Conservation (phyloP, 2,113 vertebrate species). For the Marmota flaviventris region DNA sequence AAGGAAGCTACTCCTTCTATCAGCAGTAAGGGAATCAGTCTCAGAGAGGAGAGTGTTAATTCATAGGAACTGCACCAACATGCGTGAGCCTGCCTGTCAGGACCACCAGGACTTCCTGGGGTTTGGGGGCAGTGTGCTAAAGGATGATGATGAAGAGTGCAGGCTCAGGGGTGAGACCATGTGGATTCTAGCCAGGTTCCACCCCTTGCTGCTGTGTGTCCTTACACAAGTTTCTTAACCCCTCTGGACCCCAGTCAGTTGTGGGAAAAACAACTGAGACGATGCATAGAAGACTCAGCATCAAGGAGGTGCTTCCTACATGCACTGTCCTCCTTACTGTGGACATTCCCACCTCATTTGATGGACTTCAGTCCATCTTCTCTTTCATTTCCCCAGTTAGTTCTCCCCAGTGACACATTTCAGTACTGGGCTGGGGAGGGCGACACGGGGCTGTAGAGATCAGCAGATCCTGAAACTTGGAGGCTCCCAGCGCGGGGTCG, state of each 20-base stretch:
- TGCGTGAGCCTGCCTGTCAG: not conserved
- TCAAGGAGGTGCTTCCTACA: not conserved
- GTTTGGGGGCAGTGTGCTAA: not conserved
- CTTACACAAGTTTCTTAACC: not conserved
- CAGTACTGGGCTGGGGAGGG: not conserved
- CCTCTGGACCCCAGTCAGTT: not conserved
- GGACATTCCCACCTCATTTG: not conserved
- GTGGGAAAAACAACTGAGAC: not conserved
- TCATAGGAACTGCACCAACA: not conserved
- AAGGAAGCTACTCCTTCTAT: not conserved
- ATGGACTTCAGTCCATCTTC: not conserved
- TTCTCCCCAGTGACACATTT: not conserved
- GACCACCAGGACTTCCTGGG: rapidly evolving
- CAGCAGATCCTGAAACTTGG: too few relatives aligned
- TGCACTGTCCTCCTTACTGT: not conserved
- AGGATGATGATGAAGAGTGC: not conserved
- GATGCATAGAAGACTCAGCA: not conserved
- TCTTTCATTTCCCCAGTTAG: not conserved
- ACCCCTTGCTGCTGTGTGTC: not conserved
- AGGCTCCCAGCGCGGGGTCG: not conserved
- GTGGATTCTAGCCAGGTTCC: not conserved
- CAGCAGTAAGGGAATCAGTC: not conserved
- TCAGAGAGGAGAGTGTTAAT: slow-evolving; percentile 41
- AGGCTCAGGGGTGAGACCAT: not conserved
- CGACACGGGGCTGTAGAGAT: rapidly evolving